These are phyloP conservation scores for Spinibarbus caldwelli DNA, from an alignment of 2,797 vertebrate species.

Conservation along the genomic window DNA sequence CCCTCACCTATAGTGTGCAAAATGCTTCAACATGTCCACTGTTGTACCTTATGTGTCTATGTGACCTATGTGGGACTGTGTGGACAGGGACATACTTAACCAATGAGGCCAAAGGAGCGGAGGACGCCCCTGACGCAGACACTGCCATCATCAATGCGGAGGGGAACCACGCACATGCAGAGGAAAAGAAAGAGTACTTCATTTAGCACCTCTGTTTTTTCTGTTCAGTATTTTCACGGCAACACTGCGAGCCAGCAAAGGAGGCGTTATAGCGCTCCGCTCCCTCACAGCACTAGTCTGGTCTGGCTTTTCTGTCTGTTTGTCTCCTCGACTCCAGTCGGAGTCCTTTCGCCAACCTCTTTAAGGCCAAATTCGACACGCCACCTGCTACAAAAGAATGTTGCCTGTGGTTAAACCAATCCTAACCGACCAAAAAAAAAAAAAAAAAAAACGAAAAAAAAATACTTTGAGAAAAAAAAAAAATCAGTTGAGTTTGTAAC, in stretches of 20 bases:
- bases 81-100: conserved; percentile 96
- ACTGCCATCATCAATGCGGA: conserved; percentile 99
- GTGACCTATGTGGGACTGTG: conserved; percentile 64
- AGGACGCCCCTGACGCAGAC: conserved; percentile 98
- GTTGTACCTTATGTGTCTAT: conserved; percentile 62
- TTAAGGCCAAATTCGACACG: conserved; percentile 83
- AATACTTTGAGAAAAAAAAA: neutral
- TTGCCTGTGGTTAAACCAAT: conserved; percentile 67
- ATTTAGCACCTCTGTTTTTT: conserved; percentile 88
- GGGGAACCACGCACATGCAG: conserved; percentile 98
- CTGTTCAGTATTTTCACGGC: conserved; percentile 78
- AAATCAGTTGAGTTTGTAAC: conserved; percentile 64
- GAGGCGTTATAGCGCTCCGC: conserved; percentile 57
- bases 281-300: conserved; percentile 77
- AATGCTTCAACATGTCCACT: conserved; percentile 65
- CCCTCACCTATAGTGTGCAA: conserved; percentile 57
- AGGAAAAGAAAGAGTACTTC: conserved; percentile 99
- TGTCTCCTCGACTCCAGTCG: conserved; percentile 48
- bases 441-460: neutral
- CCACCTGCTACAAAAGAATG: conserved; percentile 79
- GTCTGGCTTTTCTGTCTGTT: conserved; percentile 75
- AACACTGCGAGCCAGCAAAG: conserved; percentile 77
- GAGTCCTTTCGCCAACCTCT: conserved; percentile 56
- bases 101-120: conserved; percentile 98
- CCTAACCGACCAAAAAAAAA: conserved; percentile 49